phyloP scores from a whole-genome alignment of 2,113 vertebrate species.

The Sciurus niger region DNA sequence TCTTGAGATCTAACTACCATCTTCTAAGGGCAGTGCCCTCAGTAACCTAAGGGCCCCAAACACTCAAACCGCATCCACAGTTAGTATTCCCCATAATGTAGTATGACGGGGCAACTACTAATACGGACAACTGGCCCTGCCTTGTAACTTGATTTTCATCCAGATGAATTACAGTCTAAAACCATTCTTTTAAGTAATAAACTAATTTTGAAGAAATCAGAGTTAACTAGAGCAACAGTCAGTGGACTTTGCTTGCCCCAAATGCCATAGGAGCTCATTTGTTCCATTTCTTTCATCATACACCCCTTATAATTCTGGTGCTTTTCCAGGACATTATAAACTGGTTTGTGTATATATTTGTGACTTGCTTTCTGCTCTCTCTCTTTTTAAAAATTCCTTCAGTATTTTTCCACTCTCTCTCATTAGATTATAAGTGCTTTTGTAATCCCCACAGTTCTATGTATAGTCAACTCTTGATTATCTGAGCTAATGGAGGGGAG shows the following conservation, averaged over 20 bases:
- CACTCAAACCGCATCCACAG: neutral
- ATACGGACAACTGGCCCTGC: neutral
- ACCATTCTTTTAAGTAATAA: neutral
- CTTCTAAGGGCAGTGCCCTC: neutral
- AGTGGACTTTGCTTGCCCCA: neutral
- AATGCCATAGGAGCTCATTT: neutral
- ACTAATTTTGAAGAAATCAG: conserved; percentile 20
- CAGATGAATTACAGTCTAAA: neutral
- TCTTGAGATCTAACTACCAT: neutral
- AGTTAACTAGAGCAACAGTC: neutral
- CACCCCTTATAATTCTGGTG: conserved; percentile 26
- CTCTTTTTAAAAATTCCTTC: conserved; percentile 38
- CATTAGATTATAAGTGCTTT: conserved; percentile 75
- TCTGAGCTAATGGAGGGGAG: conserved; percentile 83
- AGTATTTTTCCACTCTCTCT: conserved; percentile 68
- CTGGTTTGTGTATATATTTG: conserved; percentile 12
- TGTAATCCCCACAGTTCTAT: conserved; percentile 74
- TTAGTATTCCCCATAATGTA: neutral
- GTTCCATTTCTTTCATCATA: neutral
- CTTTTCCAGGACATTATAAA: neutral
- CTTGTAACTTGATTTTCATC: neutral
- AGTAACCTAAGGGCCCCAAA: neutral
- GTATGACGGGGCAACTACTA: neutral
- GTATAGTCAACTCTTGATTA: conserved; percentile 83
- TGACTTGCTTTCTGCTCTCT: conserved; percentile 8